Conservation (phyloP, 2,113 vertebrate species). For the Triplophysa dalaica region DNA sequence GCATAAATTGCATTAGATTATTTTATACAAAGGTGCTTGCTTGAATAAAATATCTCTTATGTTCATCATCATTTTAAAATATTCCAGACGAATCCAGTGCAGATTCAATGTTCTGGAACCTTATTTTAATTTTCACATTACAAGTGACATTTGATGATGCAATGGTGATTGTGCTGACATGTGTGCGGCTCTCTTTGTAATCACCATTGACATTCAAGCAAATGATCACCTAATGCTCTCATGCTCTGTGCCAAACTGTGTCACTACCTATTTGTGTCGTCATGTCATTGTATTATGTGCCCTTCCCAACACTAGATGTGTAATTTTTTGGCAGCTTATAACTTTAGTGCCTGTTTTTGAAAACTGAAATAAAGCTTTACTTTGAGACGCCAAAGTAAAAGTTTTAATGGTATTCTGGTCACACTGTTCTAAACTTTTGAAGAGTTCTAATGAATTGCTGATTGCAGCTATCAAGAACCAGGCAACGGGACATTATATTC, state of each 20-base stretch:
- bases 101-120: neutral
- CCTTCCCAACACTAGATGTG: neutral
- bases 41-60: neutral
- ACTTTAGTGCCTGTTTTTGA: neutral
- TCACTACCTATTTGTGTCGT: neutral
- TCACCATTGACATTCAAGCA: constrained; percentile 36
- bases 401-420: neutral
- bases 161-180: constrained; percentile 34
- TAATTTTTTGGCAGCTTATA: neutral
- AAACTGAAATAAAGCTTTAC: neutral
- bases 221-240: constrained; percentile 20
- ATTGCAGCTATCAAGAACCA: constrained; percentile 96
- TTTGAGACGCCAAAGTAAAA: neutral
- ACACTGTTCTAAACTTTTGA: neutral
- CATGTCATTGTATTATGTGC: neutral
- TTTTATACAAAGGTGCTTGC: neutral
- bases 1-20: neutral
- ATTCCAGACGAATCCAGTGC: neutral
- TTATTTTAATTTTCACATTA: neutral
- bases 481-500: constrained; percentile 94
- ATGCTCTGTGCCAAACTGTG: constrained; percentile 8
- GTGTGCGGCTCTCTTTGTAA: constrained; percentile 8
- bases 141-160: constrained; percentile 35
- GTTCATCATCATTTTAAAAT: neutral
- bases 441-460: constrained; percentile 52